Evolutionary conservation across 2,797 vertebrate species (phyloP), one percentile per base, ranked within the genome.

Genomic region (Rhincodon typus): DNA sequence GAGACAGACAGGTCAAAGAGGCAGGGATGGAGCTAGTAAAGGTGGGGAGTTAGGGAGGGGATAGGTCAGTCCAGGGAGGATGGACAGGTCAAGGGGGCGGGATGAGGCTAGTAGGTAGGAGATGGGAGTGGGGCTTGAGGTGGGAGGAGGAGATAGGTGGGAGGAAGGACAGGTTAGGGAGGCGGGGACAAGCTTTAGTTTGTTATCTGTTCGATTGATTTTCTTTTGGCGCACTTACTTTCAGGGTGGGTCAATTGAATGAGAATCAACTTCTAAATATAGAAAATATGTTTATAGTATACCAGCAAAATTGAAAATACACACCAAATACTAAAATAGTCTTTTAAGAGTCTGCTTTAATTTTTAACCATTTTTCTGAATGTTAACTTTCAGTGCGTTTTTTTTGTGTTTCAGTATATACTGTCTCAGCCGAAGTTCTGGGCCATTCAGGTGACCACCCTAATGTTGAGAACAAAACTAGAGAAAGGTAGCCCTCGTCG

Each of bases 361-460:
- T 90, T 90, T 62, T 90, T 62, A 90, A 62, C 87, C 46, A 50
- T 50, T 50, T 50, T 50, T 3, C 46, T 50, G 19, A 91, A n/a
- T 66, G 66, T 91, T 91, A 93, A 69, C 69, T 42, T 21, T 42
- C 23, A 38, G 42, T 25, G n/a, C n/a, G 4, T 27, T 27, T 69
- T 57, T 34, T 95, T 96, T n/a, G 77, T 30, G 96, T 95, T 96
- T 19, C 97, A 99, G 99, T 98, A 98, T 96, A 96, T 99, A 95
- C 98, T 99, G 96, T 98, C 98, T 90, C 99, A 99, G 97, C 99
- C 99, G 0, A 99, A 99, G 97, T 99, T 99, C 97, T 99, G 99
- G 98, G 98, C 98, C 1, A 97, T 99, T 96, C 98, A 99, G 96
- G 98, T 98, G 0, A 97, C 99, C 1, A 98, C 98, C 0, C 97